A percentile compares a stretch with the other conserved stretches of the same genome.
Evolutionary conservation across 2,113 vertebrate species (phyloP).

Genomic region (Oncorhynchus tshawytscha): DNA sequence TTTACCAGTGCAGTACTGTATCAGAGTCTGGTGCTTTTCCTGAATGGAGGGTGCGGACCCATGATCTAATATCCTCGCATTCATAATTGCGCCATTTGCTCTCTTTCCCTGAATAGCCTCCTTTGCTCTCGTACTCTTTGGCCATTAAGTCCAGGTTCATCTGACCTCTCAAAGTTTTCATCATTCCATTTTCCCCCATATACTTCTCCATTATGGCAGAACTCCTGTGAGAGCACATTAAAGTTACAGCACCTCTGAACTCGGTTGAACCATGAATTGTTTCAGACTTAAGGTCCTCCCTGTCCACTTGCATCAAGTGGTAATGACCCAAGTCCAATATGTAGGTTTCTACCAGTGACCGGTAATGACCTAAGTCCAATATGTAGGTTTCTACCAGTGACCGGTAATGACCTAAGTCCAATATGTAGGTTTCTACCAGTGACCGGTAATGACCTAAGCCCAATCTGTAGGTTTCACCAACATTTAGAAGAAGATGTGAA

Average conservation of each 20-base stretch:
- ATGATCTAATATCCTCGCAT: constrained; percentile 12
- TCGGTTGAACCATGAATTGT: neutral
- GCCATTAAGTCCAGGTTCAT: neutral
- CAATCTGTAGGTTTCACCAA: neutral
- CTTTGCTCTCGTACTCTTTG: neutral
- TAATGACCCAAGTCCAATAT: no score
- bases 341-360: neutral
- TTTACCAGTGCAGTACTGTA: neutral
- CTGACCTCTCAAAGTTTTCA: neutral
- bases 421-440: no score
- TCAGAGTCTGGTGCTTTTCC: neutral
- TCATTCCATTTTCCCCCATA: neutral
- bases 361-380: neutral
- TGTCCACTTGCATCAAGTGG: neutral
- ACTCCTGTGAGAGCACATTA: neutral
- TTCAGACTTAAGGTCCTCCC: neutral
- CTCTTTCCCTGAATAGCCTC: neutral
- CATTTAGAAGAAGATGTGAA: neutral
- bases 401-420: no score
- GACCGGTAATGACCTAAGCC: no score
- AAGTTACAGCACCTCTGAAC: neutral
- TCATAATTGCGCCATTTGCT: neutral
- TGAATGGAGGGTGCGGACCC: constrained; percentile 9
- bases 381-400: neutral
- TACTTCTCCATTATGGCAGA: neutral